Percentiles rank a stretch among this genome's conserved stretches.
These are phyloP conservation scores for Brachionus angularis DNA, from an alignment of 1,140 invertebrate genomes.

Conservation along the genomic window DNA sequence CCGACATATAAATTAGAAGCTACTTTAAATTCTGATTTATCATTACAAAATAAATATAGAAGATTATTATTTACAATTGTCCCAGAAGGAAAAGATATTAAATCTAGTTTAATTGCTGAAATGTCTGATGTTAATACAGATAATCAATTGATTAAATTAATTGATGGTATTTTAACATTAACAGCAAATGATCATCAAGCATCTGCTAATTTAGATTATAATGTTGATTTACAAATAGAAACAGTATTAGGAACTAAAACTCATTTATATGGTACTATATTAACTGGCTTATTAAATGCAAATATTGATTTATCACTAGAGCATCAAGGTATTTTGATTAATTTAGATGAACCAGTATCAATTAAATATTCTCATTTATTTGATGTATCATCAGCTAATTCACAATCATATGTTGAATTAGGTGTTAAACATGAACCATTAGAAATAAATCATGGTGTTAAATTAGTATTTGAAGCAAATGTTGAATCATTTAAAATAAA, in stretches of 20 bases:
- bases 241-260: background rate
- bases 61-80: background rate
- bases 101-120: background rate
- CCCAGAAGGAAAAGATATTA: background rate
- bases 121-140: background rate
- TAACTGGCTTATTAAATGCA: background rate
- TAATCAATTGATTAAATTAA: background rate
- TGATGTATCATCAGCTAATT: conserved; percentile 6
- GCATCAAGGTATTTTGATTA: background rate
- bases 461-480: background rate
- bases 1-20: conserved; percentile 17
- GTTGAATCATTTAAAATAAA: background rate
- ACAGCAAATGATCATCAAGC: background rate
- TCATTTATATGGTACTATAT: background rate
- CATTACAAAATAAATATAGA: background rate
- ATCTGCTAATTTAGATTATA: background rate
- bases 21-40: background rate
- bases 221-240: conserved; percentile 1
- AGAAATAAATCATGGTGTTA: conserved; percentile 9
- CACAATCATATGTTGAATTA: background rate
- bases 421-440: background rate
- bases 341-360: background rate
- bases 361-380: background rate
- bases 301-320: conserved; percentile 1
- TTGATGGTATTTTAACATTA: background rate